Evolutionary conservation across 2,113 vertebrate genomes (phyloP).

Genomic region (Peromyscus maniculatus): DNA sequence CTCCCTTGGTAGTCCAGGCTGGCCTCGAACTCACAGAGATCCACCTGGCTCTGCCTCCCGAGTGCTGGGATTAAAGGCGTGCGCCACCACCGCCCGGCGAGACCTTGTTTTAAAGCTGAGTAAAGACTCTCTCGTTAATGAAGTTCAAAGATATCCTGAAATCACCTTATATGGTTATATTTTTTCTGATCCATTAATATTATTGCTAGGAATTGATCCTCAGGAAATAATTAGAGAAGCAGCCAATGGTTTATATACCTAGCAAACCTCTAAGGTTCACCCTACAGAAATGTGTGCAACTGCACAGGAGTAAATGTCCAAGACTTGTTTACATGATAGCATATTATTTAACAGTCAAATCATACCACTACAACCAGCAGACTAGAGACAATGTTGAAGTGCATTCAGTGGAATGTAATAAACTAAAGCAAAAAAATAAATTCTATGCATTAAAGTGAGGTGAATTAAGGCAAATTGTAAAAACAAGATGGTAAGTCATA

Average conservation of each 20-base stretch:
- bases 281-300: not conserved
- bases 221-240: constrained; percentile 46
- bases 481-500: constrained; percentile 50
- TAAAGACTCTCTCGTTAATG: constrained; percentile 14
- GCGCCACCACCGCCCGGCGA: too few relatives aligned
- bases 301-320: not conserved
- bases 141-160: constrained; percentile 44
- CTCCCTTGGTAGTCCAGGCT: too few relatives aligned
- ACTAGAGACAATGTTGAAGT: not conserved
- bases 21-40: too few relatives aligned
- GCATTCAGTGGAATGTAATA: not conserved
- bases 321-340: not conserved
- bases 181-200: constrained; percentile 48
- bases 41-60: too few relatives aligned
- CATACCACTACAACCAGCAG: not conserved
- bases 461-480: not conserved
- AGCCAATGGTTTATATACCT: constrained; percentile 9
- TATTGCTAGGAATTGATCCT: constrained; percentile 43
- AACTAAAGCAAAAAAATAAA: constrained; percentile 42
- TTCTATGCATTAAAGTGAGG: not conserved
- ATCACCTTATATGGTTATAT: not conserved
- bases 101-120: constrained; percentile 34
- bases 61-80: too few relatives aligned
- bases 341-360: constrained; percentile 52
- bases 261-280: not conserved